These are phyloP conservation scores for Potamarius usumacintae DNA, from an alignment of 2,113 vertebrate genomes.

Conservation along the genomic window DNA sequence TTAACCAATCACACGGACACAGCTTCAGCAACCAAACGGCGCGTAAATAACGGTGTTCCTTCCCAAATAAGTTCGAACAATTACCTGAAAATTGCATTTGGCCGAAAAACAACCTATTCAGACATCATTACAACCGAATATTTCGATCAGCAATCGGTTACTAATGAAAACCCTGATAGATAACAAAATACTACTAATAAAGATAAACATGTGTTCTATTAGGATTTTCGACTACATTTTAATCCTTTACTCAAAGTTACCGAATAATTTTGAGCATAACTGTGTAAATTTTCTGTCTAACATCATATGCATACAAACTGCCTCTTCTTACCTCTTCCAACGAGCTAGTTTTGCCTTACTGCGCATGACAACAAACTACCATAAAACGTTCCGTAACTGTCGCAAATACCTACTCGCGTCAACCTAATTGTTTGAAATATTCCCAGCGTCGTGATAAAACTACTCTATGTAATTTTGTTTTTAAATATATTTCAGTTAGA, in stretches of 20 bases:
- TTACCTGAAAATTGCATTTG: too few relatives aligned
- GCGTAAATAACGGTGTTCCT: too few relatives aligned
- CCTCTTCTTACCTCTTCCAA: neutral
- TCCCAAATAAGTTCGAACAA: too few relatives aligned
- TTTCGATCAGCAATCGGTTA: too few relatives aligned
- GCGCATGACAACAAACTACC: conserved; percentile 2
- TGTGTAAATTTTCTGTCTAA: neutral
- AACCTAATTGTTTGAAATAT: neutral
- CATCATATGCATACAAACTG: neutral
- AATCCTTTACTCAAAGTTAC: neutral
- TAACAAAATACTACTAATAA: neutral
- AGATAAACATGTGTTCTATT: neutral
- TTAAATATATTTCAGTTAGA: neutral
- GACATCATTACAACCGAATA: too few relatives aligned
- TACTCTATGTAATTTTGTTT: neutral
- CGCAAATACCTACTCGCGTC: neutral
- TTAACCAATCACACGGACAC: too few relatives aligned
- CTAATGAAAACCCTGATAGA: too few relatives aligned
- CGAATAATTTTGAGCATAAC: neutral
- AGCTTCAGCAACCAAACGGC: too few relatives aligned
- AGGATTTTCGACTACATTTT: neutral
- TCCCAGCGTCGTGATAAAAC: neutral
- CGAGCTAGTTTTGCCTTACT: neutral
- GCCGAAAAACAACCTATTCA: too few relatives aligned
- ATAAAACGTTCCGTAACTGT: neutral